Evolutionary conservation across 2,797 vertebrate species (phyloP).

Genomic region (Hapalemur alaotrensis): DNA sequence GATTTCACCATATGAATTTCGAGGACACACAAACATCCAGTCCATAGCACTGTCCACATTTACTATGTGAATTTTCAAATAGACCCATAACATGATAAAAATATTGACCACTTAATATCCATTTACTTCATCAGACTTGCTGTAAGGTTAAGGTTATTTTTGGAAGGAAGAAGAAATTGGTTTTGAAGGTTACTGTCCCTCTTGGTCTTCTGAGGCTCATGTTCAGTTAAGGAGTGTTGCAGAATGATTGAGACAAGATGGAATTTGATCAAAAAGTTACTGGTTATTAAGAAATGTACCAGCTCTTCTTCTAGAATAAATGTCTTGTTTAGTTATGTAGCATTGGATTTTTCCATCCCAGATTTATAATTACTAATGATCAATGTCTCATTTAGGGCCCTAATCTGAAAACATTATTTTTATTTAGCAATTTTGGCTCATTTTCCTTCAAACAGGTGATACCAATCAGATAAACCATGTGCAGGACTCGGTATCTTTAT

Average conservation of each 20-base stretch:
- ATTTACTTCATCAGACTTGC: not conserved
- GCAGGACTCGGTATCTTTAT: not conserved
- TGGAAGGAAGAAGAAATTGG: not conserved
- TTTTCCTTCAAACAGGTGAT: not conserved
- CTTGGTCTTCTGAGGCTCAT: not conserved
- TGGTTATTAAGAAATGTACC: not conserved
- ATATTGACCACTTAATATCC: not conserved
- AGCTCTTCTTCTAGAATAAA: not conserved
- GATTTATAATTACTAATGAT: not conserved
- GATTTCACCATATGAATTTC: not conserved
- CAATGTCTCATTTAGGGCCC: not conserved
- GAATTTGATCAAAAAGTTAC: not conserved
- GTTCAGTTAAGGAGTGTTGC: not conserved
- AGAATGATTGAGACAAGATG: not conserved
- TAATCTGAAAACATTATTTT: conserved; percentile 17
- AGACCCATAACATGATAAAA: not conserved
- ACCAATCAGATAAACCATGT: not conserved
- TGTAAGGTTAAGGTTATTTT: not conserved
- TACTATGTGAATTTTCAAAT: not conserved
- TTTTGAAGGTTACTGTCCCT: not conserved
- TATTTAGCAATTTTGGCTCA: not conserved
- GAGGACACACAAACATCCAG: not conserved
- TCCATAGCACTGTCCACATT: not conserved
- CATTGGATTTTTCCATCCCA: not conserved
- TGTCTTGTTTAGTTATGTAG: not conserved